Evolutionary conservation across 2,113 vertebrate genomes (phyloP), one percentile per base, ranked within the genome.

Genomic region (Perca flavescens): DNA sequence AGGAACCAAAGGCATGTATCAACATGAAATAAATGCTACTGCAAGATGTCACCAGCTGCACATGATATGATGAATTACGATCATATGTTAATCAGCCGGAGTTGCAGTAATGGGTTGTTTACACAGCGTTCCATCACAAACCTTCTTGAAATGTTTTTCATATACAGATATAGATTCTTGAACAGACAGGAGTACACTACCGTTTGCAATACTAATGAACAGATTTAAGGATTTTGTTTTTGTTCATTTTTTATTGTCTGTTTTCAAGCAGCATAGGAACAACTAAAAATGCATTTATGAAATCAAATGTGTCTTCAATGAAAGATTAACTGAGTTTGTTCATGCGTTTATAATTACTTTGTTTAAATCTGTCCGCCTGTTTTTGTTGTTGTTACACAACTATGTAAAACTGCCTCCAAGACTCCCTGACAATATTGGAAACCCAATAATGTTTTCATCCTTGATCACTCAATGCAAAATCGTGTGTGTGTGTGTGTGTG

Each of bases 51-150:
- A 93, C 89, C 89, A 89, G 93, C 92, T 91, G 94, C 85, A 88
- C 87, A 87, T 34, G 90, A 90, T 93, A 90, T 94, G 88, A 94
- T 93, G 92, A 92, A 94, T 94, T 94, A 93, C 89, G 94, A 93
- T 93, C 90, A 92, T 90, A 94, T 94, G 94, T 93, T 95, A 94
- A 95, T 94, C 90, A 93, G 88, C 84, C 67, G 19, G 89, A 91
- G 89, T 91, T 74, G 86, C 87, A 88, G 89, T 93, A 92, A 93
- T 90, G 87, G 83, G 86, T 90, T 94, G 91, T 94, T 94, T 93
- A 94, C 94, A 87, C 78, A 15, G 78, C 76, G 62, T 90, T 93
- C 80, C 83, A 77, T 90, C 87, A 83, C 85, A 79, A 89, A 86
- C 88, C 84, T 54, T 87, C 85, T 85, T 67, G 72, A 83, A 87